Evolutionary conservation across 1,140 invertebrate species (phyloP).

Genomic region (Saxidomus purpurata): DNA sequence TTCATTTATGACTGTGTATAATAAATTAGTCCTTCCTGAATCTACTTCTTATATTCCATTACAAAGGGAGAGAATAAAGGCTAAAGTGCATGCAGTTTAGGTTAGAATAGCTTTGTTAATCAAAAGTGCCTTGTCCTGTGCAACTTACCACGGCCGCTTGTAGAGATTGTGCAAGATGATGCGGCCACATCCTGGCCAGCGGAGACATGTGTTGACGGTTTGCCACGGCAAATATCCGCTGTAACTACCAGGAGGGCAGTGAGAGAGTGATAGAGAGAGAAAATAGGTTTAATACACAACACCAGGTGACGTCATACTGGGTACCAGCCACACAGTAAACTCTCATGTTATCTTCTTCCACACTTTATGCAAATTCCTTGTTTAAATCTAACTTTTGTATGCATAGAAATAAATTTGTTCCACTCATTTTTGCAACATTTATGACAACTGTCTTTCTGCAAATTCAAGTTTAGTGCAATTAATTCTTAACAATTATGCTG

Average conservation of each 20-base stretch:
- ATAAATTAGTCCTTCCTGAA: too few relatives aligned
- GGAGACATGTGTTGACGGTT: constrained; percentile 68
- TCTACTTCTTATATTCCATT: too few relatives aligned
- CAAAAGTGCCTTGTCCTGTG: neutral
- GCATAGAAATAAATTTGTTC: too few relatives aligned
- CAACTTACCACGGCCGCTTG: constrained; percentile 47
- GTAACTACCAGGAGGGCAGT: constrained; percentile 73
- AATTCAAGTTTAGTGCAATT: too few relatives aligned
- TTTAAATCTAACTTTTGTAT: too few relatives aligned
- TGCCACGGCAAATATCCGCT: constrained; percentile 76
- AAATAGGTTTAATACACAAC: constrained; percentile 47
- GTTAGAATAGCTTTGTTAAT: neutral
- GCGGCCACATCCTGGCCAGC: constrained; percentile 43
- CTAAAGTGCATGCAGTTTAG: neutral
- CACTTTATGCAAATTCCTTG: neutral
- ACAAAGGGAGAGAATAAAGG: neutral
- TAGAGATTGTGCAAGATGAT: constrained; percentile 41
- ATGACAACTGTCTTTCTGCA: too few relatives aligned
- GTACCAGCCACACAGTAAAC: constrained; percentile 45
- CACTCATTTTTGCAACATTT: too few relatives aligned
- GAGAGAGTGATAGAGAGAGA: constrained; percentile 59
- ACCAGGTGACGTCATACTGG: constrained; percentile 36
- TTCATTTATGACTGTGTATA: too few relatives aligned
- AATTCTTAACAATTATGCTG: too few relatives aligned
- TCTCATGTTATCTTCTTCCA: neutral